These are phyloP conservation scores for Drosophila helvetica DNA, from an alignment of 2,888 invertebrate species.

Conservation along the genomic window DNA sequence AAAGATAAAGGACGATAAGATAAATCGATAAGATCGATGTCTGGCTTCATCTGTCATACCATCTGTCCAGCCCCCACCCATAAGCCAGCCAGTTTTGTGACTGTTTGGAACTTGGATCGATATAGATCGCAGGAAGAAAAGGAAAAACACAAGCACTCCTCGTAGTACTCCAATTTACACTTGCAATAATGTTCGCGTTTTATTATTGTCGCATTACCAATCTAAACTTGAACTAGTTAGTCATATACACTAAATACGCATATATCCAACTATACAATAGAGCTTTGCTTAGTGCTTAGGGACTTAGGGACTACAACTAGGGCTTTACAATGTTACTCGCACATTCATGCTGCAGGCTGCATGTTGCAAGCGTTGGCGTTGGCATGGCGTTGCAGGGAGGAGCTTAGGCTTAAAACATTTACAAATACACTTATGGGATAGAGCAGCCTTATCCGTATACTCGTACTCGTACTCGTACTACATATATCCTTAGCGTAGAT, in stretches of 20 bases:
- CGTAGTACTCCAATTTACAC: slow-evolving; percentile 21
- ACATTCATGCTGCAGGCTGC: neutral
- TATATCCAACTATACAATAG: slow-evolving; percentile 65
- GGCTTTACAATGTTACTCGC: slow-evolving; percentile 52
- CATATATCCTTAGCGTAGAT: slow-evolving; percentile 11
- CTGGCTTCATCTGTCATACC: too few species aligned
- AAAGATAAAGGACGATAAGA: too few species aligned
- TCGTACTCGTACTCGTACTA: slow-evolving; percentile 4
- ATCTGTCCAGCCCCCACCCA: too few species aligned
- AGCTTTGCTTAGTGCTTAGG: slow-evolving; percentile 40
- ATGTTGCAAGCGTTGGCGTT: neutral
- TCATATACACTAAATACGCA: slow-evolving; percentile 22
- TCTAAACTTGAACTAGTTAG: slow-evolving; percentile 73
- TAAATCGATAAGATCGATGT: too few species aligned
- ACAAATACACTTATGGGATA: slow-evolving; percentile 57
- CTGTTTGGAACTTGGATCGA: too few species aligned
- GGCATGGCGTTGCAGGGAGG: neutral
- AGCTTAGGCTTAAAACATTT: slow-evolving; percentile 63
- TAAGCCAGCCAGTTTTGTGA: too few species aligned
- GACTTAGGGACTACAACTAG: slow-evolving; percentile 54
- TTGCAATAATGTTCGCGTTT: slow-evolving; percentile 68
- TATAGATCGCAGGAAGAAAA: too few species aligned
- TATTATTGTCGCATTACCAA: slow-evolving; percentile 78
- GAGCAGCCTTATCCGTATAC: slow-evolving; percentile 37
- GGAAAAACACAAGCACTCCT: neutral